These are phyloP conservation scores for Sesamia inferens DNA, from an alignment of 2,888 invertebrate species.

Conservation along the genomic window DNA sequence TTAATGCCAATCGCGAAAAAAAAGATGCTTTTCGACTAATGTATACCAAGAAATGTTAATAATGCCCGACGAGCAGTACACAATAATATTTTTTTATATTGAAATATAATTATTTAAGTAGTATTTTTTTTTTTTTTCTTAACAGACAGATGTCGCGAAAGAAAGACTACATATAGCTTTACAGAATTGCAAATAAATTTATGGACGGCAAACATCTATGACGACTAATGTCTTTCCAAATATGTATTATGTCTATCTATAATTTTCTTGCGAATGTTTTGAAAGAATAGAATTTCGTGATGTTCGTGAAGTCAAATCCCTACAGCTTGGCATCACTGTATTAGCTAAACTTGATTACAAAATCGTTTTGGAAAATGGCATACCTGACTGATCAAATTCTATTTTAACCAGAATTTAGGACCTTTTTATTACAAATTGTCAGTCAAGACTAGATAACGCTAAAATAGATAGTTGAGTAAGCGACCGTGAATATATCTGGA, in stretches of 20 bases:
- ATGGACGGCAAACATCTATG: conserved; percentile 87
- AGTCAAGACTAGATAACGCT: conserved; percentile 3
- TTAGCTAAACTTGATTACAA: conserved; percentile 22
- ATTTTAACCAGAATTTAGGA: conserved; percentile 4
- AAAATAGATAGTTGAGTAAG: background rate
- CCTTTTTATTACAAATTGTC: background rate
- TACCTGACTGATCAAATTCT: conserved; percentile 1
- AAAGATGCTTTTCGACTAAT: conserved; percentile 63
- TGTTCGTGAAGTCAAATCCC: conserved; percentile 7
- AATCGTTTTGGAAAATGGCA: conserved; percentile 10
- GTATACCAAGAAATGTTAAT: conserved; percentile 77
- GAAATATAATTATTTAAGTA: conserved; percentile 70
- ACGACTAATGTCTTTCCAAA: conserved; percentile 67
- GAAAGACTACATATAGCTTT: conserved; percentile 71
- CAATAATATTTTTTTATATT: conserved; percentile 20
- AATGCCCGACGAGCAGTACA: conserved; percentile 79
- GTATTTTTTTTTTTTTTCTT: conserved; percentile 63
- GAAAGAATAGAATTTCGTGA: conserved; percentile 62
- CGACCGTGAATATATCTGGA: background rate
- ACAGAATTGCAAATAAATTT: conserved; percentile 83
- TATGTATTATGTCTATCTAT: conserved; percentile 26
- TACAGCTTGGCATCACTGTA: conserved; percentile 18
- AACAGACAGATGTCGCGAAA: conserved; percentile 73
- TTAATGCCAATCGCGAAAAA: conserved; percentile 69
- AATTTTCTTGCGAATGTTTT: conserved; percentile 57